Evolutionary conservation across 2,888 invertebrate genomes (phyloP), one percentile per base, ranked within the genome.

Genomic region (Apotomis capreana): DNA sequence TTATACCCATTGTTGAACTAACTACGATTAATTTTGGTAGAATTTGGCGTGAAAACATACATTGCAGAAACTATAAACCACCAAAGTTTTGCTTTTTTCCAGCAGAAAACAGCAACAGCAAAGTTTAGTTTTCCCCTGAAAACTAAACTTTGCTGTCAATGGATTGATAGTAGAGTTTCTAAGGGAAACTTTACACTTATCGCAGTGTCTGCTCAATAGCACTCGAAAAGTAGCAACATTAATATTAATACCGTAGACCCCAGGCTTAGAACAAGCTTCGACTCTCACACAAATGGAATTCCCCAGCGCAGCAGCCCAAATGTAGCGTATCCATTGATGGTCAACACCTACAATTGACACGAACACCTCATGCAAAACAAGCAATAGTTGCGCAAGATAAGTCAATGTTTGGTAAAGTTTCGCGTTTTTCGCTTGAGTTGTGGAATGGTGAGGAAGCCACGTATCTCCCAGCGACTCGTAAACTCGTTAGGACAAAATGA

Each of bases 371-470:
- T 37, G 8, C 13, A 15, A 9, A 72, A 15, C 37, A 5, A 55
- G 54, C 55, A 67, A 63, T 72, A 63, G 58, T 54, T 37, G n/a
- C 37, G 9, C 13, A 4, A 12, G 36, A 59, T 54, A 49, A 59
- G 63, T 63, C 68, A 63, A 72, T 54, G 44, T 68, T 68, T 63
- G 52, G 58, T 46, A 44, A 63, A 63, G 74, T 76, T 77, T 70
- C 55, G 71, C 75, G 77, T 75, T 76, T 75, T 73, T 74, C 69
- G 76, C 74, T 70, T 74, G 76, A 75, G 74, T 75, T 74, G 74
- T 70, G 73, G 73, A 76, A 75, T 77, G 74, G 77, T 74, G 75
- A 72, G 78, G 76, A 79, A 78, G 70, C 75, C 75, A 69, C 69
- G 69, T 69, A 69, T 73, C 73, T 70, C 63, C 60, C 44, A 52